Percentiles rank a stretch among this genome's conserved stretches.
These are phyloP conservation scores for Phainopepla nitens DNA, from an alignment of 2,113 vertebrate species.

Conservation along the genomic window DNA sequence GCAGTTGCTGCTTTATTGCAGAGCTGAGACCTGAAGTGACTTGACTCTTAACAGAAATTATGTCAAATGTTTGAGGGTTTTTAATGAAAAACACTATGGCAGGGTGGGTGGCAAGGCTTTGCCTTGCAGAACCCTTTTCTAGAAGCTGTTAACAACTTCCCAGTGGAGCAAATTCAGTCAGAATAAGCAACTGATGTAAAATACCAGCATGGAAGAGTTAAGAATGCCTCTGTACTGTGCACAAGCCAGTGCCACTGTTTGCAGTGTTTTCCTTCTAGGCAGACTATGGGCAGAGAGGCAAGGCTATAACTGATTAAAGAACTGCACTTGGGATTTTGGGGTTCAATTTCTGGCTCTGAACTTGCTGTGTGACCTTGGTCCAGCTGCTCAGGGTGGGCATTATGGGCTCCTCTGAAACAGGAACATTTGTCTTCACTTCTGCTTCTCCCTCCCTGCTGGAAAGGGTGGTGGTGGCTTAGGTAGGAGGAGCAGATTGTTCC, in stretches of 20 bases:
- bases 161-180: neutral
- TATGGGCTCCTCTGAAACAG: neutral
- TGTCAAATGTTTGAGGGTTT: neutral
- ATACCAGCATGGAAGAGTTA: neutral
- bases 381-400: neutral
- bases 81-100: neutral
- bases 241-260: neutral
- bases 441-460: neutral
- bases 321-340: neutral
- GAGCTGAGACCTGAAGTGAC: neutral
- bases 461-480: neutral
- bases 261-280: neutral
- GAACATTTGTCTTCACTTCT: neutral
- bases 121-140: neutral
- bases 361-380: neutral
- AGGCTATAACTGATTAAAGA: neutral
- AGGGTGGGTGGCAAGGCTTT: neutral
- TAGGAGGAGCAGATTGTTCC: neutral
- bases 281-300: neutral
- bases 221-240: neutral
- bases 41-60: neutral
- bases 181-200: neutral
- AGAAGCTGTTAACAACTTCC: neutral
- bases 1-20: neutral
- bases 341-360: neutral